These are phyloP conservation scores for Clinocottus analis DNA, from an alignment of 2,113 vertebrate genomes.

Conservation along the genomic window DNA sequence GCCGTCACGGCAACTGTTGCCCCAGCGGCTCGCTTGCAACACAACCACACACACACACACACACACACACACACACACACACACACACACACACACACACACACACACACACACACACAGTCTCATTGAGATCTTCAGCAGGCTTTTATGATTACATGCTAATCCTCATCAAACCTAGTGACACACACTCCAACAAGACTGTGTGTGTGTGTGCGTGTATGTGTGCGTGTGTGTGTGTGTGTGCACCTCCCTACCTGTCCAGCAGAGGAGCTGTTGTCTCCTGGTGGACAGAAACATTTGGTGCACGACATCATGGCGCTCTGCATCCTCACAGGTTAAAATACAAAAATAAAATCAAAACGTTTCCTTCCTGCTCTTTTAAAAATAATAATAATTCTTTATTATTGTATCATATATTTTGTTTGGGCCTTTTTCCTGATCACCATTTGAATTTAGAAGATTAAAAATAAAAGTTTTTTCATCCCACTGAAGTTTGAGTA, in stretches of 20 bases:
- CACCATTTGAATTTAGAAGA: no score
- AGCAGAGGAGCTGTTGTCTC: constrained; percentile 43
- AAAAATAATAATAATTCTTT: no score
- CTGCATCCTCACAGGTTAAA: not conserved
- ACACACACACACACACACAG: not conserved
- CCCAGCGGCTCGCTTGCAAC: constrained; percentile 35
- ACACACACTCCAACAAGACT: not conserved
- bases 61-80: constrained; percentile 27
- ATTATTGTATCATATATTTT: no score
- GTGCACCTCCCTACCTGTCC: constrained; percentile 58
- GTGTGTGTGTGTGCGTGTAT: not conserved
- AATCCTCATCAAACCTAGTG: constrained; percentile 48
- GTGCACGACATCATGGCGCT: constrained; percentile 25
- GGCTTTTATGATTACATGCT: constrained; percentile 56
- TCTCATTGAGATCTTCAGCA: constrained; percentile 14
- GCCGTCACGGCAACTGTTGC: not conserved
- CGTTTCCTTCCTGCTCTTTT: not conserved
- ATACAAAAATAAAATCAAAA: not conserved
- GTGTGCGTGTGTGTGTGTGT: not conserved
- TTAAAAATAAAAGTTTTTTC: no score
- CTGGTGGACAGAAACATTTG: constrained; percentile 45
- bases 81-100: constrained; percentile 17
- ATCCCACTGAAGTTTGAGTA: not conserved
- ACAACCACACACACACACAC: constrained; percentile 31
- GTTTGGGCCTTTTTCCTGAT: no score